Conservation (phyloP, 1,140 invertebrate genomes). For the Calephelis virginiensis region DNA sequence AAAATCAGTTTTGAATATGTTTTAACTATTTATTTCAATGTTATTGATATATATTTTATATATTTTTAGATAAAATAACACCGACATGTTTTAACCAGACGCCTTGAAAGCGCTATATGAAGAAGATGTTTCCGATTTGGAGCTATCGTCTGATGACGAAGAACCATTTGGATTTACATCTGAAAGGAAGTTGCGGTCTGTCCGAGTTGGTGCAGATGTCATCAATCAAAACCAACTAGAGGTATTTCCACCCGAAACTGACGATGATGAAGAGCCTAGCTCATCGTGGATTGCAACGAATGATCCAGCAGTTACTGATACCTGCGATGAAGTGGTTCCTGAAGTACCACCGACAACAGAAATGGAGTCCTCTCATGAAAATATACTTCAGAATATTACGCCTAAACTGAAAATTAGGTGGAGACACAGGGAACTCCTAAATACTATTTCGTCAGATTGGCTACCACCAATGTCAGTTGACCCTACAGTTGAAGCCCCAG, state of each 20-base stretch:
- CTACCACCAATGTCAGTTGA: constrained; percentile 35
- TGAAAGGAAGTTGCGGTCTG: constrained; percentile 33
- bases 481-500: constrained; percentile 30
- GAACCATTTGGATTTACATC: constrained; percentile 28
- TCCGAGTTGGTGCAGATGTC: constrained; percentile 39
- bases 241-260: constrained; percentile 32
- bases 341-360: constrained; percentile 29
- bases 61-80: constrained; percentile 38
- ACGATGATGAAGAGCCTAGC: constrained; percentile 38
- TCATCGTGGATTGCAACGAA: constrained; percentile 34
- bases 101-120: constrained; percentile 28
- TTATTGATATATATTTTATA: constrained; percentile 23
- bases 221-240: constrained; percentile 53
- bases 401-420: constrained; percentile 38
- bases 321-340: constrained; percentile 27
- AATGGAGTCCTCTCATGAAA: constrained; percentile 32
- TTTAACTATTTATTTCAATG: constrained; percentile 26
- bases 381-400: constrained; percentile 38
- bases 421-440: constrained; percentile 33
- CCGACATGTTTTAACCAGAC: constrained; percentile 36
- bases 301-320: constrained; percentile 32
- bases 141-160: constrained; percentile 38
- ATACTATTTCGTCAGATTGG: constrained; percentile 34
- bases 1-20: constrained; percentile 28
- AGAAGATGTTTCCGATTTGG: constrained; percentile 32